A percentile compares a stretch with the other conserved stretches of the same genome.
Conservation (phyloP, 35 echinoderm and acorn worm species). For the Ophiothrix spiculata region DNA sequence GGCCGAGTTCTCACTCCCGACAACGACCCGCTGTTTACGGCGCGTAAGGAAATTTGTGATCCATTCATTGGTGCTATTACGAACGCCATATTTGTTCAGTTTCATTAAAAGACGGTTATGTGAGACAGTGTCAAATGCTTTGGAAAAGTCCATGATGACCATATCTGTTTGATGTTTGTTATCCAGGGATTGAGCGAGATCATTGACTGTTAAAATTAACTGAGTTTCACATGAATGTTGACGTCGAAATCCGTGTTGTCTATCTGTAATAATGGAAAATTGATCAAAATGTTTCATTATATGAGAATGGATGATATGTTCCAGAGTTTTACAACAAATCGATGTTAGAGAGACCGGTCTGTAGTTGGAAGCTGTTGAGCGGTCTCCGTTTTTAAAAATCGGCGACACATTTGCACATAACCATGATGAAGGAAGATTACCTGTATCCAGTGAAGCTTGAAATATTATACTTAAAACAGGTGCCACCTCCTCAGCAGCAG, state of each 20-base stretch:
- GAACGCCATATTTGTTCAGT: background rate
- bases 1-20: background rate
- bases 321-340: background rate
- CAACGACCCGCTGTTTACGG: conserved; percentile 2
- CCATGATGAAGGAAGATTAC: conserved; percentile 1
- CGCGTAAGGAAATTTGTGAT: background rate
- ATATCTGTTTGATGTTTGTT: background rate
- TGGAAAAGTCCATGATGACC: background rate
- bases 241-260: background rate
- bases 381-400: background rate
- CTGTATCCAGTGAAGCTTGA: no score
- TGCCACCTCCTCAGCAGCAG: no score
- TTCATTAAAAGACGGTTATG: background rate
- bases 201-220: background rate
- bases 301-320: background rate
- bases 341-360: background rate
- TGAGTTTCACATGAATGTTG: background rate
- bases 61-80: background rate
- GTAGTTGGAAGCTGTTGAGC: background rate
- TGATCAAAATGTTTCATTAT: background rate
- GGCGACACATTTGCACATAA: background rate
- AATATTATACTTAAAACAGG: no score
- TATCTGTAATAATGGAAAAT: background rate
- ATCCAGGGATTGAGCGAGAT: background rate
- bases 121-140: background rate